A percentile compares a stretch with the other conserved stretches of the same genome.
Conservation (phyloP, 2,888 invertebrate genomes). For the Megaustenia siamemsis region DNA sequence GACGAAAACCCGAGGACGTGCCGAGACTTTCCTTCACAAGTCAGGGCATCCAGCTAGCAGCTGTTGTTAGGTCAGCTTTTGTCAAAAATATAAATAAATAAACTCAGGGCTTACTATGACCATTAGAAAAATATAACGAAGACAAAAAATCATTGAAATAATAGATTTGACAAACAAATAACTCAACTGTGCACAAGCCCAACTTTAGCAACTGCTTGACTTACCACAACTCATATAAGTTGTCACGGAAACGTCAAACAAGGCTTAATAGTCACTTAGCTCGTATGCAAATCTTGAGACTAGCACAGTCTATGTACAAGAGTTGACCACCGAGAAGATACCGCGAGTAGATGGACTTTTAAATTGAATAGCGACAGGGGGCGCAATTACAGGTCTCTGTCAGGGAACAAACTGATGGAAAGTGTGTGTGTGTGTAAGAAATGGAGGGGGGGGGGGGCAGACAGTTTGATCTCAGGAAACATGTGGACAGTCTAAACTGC, state of each 20-base stretch:
- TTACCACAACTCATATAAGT: too few relatives aligned
- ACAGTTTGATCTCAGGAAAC: not conserved
- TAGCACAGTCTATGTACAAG: not conserved
- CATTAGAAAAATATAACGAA: too few relatives aligned
- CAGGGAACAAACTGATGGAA: too few relatives aligned
- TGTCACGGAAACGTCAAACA: slow-evolving; percentile 16
- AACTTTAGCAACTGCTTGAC: too few relatives aligned
- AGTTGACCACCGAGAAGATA: not conserved
- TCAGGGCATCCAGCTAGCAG: not conserved
- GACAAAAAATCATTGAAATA: too few relatives aligned
- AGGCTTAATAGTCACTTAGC: not conserved
- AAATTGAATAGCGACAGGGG: not conserved
- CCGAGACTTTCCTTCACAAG: not conserved
- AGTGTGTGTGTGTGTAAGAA: too few relatives aligned
- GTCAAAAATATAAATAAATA: not conserved
- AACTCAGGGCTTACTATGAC: too few relatives aligned
- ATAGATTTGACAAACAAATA: too few relatives aligned
- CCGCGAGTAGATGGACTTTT: not conserved
- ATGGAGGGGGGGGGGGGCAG: not conserved
- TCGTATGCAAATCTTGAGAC: slow-evolving; percentile 6
- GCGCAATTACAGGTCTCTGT: too few relatives aligned
- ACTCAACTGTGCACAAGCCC: too few relatives aligned
- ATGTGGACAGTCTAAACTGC: not conserved
- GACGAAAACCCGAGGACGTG: not conserved
- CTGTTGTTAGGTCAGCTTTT: not conserved